phyloP scores from a whole-genome alignment of 2,888 invertebrate species.

The Corbicula japonica region DNA sequence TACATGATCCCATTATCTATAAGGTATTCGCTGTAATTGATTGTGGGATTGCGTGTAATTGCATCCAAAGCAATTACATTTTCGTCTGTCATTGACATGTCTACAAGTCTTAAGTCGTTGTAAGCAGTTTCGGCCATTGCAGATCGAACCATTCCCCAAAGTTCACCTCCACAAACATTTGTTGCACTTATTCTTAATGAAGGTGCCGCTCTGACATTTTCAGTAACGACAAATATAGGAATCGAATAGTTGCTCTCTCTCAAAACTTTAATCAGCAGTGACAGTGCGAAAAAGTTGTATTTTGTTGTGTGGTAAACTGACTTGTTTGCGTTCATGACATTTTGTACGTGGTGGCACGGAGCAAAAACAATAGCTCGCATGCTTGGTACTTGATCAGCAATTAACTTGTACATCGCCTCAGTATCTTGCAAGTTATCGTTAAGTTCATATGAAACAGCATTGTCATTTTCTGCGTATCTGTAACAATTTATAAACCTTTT shows the following conservation, averaged over 20 bases:
- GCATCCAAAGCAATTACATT: slow-evolving; percentile 19
- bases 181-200: slow-evolving; percentile 8
- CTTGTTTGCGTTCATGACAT: background rate
- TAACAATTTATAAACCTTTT: slow-evolving; percentile 30
- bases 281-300: slow-evolving; percentile 13
- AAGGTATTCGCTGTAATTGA: slow-evolving; percentile 32
- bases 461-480: background rate
- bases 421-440: slow-evolving; percentile 25
- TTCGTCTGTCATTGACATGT: slow-evolving; percentile 37
- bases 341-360: slow-evolving; percentile 34
- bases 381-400: slow-evolving; percentile 1
- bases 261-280: slow-evolving; percentile 23
- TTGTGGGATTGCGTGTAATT: background rate
- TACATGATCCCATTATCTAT: slow-evolving; percentile 30
- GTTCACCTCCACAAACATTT: slow-evolving; percentile 52
- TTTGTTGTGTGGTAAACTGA: slow-evolving; percentile 23
- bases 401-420: slow-evolving; percentile 24
- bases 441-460: slow-evolving; percentile 21
- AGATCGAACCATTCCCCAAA: slow-evolving; percentile 62
- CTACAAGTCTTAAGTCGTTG: slow-evolving; percentile 33
- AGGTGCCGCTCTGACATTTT: slow-evolving; percentile 24
- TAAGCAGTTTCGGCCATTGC: slow-evolving; percentile 27
- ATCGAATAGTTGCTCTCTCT: slow-evolving; percentile 10
- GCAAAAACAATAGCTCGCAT: slow-evolving; percentile 25
- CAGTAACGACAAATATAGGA: slow-evolving; percentile 18